Percentiles rank a stretch among this genome's conserved stretches.
phyloP scores from a whole-genome alignment of 2,888 invertebrate genomes.

The Orthonevra nobilis region DNA sequence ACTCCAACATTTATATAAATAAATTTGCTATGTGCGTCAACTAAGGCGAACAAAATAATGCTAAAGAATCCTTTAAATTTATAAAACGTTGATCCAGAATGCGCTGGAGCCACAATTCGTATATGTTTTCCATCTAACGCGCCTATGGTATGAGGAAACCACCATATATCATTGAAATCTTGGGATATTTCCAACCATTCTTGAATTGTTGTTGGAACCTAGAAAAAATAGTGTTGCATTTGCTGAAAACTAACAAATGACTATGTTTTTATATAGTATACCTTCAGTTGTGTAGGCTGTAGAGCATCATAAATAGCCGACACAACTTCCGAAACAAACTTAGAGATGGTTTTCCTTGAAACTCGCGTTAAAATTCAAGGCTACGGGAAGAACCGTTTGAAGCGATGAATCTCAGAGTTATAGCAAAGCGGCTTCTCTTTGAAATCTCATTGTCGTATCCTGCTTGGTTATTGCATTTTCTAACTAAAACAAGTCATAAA shows the following conservation, averaged over 20 bases:
- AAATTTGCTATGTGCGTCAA: too few relatives aligned
- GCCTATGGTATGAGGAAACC: slow-evolving; percentile 33
- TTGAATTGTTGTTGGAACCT: slow-evolving; percentile 3
- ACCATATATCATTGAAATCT: slow-evolving; percentile 38
- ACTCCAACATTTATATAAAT: slow-evolving; percentile 33
- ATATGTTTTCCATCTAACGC: slow-evolving; percentile 36
- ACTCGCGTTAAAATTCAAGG: slow-evolving; percentile 29
- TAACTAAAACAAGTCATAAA: too few relatives aligned
- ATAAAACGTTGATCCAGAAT: slow-evolving; percentile 27
- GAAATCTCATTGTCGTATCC: slow-evolving; percentile 1
- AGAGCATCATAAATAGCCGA: slow-evolving; percentile 14
- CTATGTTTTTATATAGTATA: background rate
- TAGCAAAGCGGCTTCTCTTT: slow-evolving; percentile 3
- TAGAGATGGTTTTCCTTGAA: background rate
- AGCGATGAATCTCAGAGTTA: slow-evolving; percentile 1
- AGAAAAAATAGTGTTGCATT: background rate
- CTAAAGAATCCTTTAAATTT: slow-evolving; percentile 40
- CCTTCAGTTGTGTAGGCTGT: slow-evolving; percentile 19
- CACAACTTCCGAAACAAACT: slow-evolving; percentile 12
- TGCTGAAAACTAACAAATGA: background rate
- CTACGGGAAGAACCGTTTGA: background rate
- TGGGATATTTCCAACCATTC: slow-evolving; percentile 19
- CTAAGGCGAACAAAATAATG: slow-evolving; percentile 30
- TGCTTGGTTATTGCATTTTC: background rate
- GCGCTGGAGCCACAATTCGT: slow-evolving; percentile 17